phyloP scores from a whole-genome alignment of 2,113 vertebrate genomes.

The Oryzias javanicus region DNA sequence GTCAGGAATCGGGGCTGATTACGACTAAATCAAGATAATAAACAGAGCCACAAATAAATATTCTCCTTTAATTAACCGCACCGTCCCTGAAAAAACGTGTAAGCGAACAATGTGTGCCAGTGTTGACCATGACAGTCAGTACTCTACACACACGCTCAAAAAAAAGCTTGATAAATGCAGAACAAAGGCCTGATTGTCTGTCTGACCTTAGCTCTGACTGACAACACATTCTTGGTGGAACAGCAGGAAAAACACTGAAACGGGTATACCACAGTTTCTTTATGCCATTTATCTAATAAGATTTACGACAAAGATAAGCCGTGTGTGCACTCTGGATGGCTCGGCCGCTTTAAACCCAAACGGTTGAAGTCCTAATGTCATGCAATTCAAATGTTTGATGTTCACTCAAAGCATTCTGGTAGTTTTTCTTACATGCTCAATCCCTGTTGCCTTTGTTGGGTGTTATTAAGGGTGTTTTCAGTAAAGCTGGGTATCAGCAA shows the following conservation, averaged over 20 bases:
- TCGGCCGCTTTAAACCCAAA: slow-evolving; percentile 19
- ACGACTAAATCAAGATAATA: slow-evolving; percentile 32
- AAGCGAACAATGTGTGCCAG: slow-evolving; percentile 55
- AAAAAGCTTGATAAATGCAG: slow-evolving; percentile 39
- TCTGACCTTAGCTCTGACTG: slow-evolving; percentile 60
- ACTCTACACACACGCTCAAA: slow-evolving; percentile 12
- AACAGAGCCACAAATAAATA: slow-evolving; percentile 48
- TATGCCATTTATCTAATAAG: slow-evolving; percentile 51
- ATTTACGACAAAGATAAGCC: slow-evolving; percentile 27
- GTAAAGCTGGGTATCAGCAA: no score
- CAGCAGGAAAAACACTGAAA: slow-evolving; percentile 54
- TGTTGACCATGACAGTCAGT: slow-evolving; percentile 47
- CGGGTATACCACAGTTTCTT: slow-evolving; percentile 45
- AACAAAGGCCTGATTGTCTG: slow-evolving; percentile 70
- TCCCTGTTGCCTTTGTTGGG: no score
- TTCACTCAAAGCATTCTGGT: background rate
- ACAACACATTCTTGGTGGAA: slow-evolving; percentile 68
- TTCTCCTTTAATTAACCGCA: slow-evolving; percentile 34
- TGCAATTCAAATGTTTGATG: slow-evolving; percentile 42
- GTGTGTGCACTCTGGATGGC: background rate
- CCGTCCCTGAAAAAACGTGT: slow-evolving; percentile 44
- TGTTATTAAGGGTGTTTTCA: no score
- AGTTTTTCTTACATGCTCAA: no score
- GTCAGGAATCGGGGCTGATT: slow-evolving; percentile 16
- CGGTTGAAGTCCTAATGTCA: slow-evolving; percentile 26